A percentile compares a stretch with the other conserved stretches of the same genome.
Conservation (phyloP, 53 echinoderm and acorn worm genomes). For the Crossaster papposus region DNA sequence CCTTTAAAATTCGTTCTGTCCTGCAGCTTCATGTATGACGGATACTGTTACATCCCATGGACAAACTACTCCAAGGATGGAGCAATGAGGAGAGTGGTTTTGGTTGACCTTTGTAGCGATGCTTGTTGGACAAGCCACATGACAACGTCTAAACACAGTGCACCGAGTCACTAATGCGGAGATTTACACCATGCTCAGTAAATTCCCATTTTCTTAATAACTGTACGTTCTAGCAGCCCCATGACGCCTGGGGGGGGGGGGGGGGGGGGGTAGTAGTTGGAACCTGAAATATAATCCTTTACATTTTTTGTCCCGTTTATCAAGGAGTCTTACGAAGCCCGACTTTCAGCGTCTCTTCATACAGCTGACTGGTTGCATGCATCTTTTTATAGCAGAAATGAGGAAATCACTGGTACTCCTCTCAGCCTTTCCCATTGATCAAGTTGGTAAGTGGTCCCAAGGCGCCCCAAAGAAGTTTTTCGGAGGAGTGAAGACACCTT, state of each 20-base stretch:
- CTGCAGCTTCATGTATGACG: neutral
- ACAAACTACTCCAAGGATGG: slow-evolving; percentile 22
- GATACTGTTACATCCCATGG: slow-evolving; percentile 30
- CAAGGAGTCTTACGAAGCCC: slow-evolving; percentile 69
- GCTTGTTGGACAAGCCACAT: neutral
- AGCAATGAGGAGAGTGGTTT: slow-evolving; percentile 21
- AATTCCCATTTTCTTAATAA: too few species aligned
- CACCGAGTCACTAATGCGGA: neutral
- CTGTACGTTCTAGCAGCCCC: too few species aligned
- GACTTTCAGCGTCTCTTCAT: slow-evolving; percentile 83
- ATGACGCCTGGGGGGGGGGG: neutral
- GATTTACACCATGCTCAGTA: too few species aligned
- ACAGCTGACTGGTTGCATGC: slow-evolving; percentile 91
- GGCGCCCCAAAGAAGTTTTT: too few species aligned
- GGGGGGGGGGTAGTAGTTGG: neutral
- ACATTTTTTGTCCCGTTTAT: neutral
- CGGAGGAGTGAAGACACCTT: too few species aligned
- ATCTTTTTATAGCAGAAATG: slow-evolving; percentile 85
- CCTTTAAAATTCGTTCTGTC: neutral
- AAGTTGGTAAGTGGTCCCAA: slow-evolving; percentile 78
- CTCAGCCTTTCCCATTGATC: slow-evolving; percentile 75
- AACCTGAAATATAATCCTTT: neutral
- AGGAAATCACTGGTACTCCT: slow-evolving; percentile 83
- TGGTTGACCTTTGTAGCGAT: slow-evolving; percentile 7
- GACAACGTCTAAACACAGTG: neutral